These are phyloP conservation scores for Ormyrus nitidulus DNA, from an alignment of 2,888 invertebrate species.

Conservation along the genomic window DNA sequence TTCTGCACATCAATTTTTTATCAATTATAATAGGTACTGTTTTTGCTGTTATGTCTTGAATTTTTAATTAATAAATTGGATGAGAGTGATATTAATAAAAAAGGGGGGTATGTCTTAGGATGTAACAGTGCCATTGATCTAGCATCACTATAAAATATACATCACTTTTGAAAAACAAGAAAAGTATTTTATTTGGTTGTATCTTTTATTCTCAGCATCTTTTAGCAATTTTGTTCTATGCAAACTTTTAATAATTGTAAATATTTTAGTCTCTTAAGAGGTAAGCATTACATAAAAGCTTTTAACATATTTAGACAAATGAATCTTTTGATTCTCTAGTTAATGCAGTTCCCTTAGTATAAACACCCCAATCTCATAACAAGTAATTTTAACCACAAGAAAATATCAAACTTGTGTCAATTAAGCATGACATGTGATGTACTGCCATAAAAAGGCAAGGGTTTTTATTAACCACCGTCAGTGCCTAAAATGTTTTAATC, in stretches of 20 bases:
- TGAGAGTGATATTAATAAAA: too few species aligned
- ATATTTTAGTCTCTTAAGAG: conserved; percentile 1
- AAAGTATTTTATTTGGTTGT: background rate
- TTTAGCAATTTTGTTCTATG: too few species aligned
- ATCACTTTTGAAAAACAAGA: background rate
- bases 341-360: conserved; percentile 6
- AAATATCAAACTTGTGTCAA: conserved; percentile 52
- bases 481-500: conserved; percentile 47
- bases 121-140: background rate
- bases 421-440: conserved; percentile 44
- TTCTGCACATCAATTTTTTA: conserved; percentile 19
- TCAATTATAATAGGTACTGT: background rate
- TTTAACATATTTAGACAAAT: conserved; percentile 5
- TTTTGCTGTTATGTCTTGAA: background rate
- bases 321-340: conserved; percentile 5
- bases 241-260: conserved; percentile 10
- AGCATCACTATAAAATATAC: background rate
- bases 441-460: conserved; percentile 38
- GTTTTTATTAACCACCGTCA: conserved; percentile 50
- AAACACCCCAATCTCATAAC: background rate
- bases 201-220: too few species aligned
- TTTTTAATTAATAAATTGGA: background rate
- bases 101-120: too few species aligned
- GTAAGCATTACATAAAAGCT: background rate
- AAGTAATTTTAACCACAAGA: conserved; percentile 36